These are phyloP conservation scores for Lasioglossum baleicum DNA, from an alignment of 1,140 invertebrate genomes.

Conservation along the genomic window DNA sequence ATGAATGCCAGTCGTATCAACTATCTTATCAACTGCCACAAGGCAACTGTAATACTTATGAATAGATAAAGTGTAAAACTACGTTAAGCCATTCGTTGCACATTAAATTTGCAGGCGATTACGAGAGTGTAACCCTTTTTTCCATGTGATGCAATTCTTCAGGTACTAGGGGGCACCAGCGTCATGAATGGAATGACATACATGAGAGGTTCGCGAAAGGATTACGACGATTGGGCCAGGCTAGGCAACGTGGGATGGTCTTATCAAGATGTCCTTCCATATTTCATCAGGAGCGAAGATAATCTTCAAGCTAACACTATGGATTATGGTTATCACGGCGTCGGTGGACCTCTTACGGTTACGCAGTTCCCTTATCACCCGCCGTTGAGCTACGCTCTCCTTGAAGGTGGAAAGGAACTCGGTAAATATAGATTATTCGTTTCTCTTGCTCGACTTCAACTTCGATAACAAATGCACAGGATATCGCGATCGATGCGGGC, in stretches of 20 bases:
- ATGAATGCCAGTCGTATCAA: too few relatives aligned
- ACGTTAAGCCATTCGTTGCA: too few relatives aligned
- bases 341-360: conserved; percentile 89
- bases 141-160: background rate
- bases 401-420: conserved; percentile 90
- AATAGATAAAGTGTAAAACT: too few relatives aligned
- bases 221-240: conserved; percentile 94
- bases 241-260: conserved; percentile 94
- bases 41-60: too few relatives aligned
- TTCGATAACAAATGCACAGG: too few relatives aligned
- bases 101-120: too few relatives aligned
- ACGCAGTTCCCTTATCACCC: conserved; percentile 93
- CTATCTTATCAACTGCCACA: too few relatives aligned
- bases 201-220: conserved; percentile 92
- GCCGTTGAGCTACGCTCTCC: conserved; percentile 89
- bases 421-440: conserved; percentile 73
- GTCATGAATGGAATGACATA: conserved; percentile 99
- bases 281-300: conserved; percentile 93
- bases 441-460: background rate
- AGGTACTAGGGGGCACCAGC: conserved; percentile 94
- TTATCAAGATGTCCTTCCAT: conserved; percentile 93
- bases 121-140: background rate
- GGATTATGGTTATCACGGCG: conserved; percentile 88
- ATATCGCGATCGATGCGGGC: too few relatives aligned
- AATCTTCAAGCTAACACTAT: conserved; percentile 88